Base-by-base conservation (phyloP, 2,888 invertebrate species). In the Drosophila atripex region DNA sequence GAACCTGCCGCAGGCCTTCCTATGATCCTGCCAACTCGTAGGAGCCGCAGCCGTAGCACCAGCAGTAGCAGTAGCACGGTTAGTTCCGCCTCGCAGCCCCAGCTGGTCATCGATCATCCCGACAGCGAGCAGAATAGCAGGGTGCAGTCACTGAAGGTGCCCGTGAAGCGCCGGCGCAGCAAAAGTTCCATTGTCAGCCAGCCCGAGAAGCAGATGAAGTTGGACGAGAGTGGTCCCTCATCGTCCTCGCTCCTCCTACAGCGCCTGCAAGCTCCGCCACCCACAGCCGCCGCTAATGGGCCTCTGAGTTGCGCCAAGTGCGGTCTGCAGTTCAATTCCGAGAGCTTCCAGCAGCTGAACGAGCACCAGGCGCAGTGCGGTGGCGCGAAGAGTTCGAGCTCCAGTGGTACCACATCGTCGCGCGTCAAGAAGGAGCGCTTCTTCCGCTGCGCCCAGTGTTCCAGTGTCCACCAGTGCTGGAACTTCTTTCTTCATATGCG, bases 381-480 rank as follows among this genome's bases (percentile, higher is more conserved):
- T 46, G 43, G 59, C 56, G 18, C 55, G 66, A 92, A 47, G 77
- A 78, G 80, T 69, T 21, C 7, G 12, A 38, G 28, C n/a, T 18
- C 11, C 14, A 21, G 12, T 6, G 43, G 5, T 41, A 56, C 7
- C 14, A 3, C 16, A 16, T 11, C 16, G 28, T 11, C 23, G 23
- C 18, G 1, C 0, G 4, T 12, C 0, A 77, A 76, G 30, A 88
- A 86, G 45, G 90, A 89, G 57, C 95, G 96, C 90, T 95, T 96
- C 68, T 97, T 95, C 90, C 92, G 96, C 54, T 97, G 97, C 90
- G 95, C 96, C 12, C 95, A 95, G 0, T 97, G 97, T 90, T 95
- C 95, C 46, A 96, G 95, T 11, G 96, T 96, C 88, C 96, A 96
- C 92, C 96, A 96, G 91, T 95, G 96, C 86, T 96, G 96, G 96